Base-by-base conservation (phyloP, 2,888 invertebrate species). In the Pheosia tremula region DNA sequence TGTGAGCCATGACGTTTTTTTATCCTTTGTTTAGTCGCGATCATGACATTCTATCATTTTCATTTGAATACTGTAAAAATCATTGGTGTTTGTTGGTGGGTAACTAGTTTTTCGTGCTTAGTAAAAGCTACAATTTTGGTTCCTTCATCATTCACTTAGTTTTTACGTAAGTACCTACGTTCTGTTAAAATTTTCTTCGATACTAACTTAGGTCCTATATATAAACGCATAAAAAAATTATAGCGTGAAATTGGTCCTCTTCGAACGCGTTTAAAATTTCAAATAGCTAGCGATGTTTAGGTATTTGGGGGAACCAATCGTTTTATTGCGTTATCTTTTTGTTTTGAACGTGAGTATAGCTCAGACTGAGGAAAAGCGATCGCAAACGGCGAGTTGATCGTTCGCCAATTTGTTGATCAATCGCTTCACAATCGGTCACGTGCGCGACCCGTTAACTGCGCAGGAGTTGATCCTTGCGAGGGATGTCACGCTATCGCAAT, bases 401-500 rank as follows among this genome's bases (percentile, higher is more conserved):
- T 72, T 60, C 75, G 69, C 75, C 84, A 80, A 86, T 86, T 87
- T 82, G 74, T 74, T 67, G 78, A 81, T 81, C 79, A 82, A 84
- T 82, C 74, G 75, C 56, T 72, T 59, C 65, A 78, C 79, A 83
- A 87, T 85, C 78, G 77, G 78, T 84, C 86, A 87, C 88, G 85
- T 84, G 81, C 82, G 45, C 64, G 69, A 54, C 62, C 76, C 69
- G 73, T 72, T 78, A 74, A 63, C 74, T 76, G 74, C 72, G 72
- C 68, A 68, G 60, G 71, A 74, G 72, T 69, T 68, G 68, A 75
- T 73, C 75, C 64, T 60, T 55, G n/a, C 9, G 59, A 58, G 57
- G 69, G 64, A 64, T 66, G 59, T 58, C 67, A 24, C 24, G 64
- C 62, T 56, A 62, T 38, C 57, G 41, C n/a, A n/a, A 7, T 11